Base-by-base conservation (phyloP, 1,140 invertebrate species). In the Sycobia sp. region DNA sequence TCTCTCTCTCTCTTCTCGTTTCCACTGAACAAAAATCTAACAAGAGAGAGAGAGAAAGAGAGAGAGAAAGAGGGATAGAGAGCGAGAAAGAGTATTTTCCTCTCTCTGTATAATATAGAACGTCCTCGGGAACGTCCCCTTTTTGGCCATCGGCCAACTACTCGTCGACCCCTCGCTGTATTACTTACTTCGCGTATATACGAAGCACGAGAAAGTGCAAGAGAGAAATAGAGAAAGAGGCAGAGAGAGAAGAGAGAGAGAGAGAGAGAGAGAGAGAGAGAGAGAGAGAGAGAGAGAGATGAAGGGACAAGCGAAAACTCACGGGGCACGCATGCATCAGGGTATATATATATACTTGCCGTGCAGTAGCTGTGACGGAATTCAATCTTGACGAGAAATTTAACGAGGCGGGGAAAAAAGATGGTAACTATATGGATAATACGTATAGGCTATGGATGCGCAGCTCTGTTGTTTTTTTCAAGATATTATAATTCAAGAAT, bases 1-100 rank as follows among this genome's bases (percentile, higher is more conserved):
- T n/a, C n/a, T n/a, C n/a, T n/a, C 58, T 67, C 62, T 65, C n/a
- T n/a, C 53, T 53, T 53, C 44, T 64, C 22, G 18, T 18, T 29
- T n/a, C 29, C 59, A 20, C 16, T 20, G 25, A 54, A 27, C 50
- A 32, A 44, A 53, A 62, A 54, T 54, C 50, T 50, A 11, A 8
- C 29, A 18, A 43, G 18, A 5, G 10, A n/a, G n/a, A n/a, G n/a
- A n/a, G n/a, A n/a, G n/a, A 11, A 8, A 41, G 27, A 43, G 18
- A 5, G 10, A n/a, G n/a, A n/a, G n/a, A n/a, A n/a, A n/a, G n/a
- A n/a, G n/a, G n/a, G n/a, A n/a, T n/a, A 11, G 13, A 41, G 27
- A 43, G 18, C 14, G 10, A n/a, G n/a, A n/a, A n/a, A n/a, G n/a
- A n/a, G n/a, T n/a, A n/a, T 49, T 49, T 49, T 47, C 27, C n/a